phyloP scores from a whole-genome alignment of 2,113 vertebrate genomes.

The Callipepla squamata region DNA sequence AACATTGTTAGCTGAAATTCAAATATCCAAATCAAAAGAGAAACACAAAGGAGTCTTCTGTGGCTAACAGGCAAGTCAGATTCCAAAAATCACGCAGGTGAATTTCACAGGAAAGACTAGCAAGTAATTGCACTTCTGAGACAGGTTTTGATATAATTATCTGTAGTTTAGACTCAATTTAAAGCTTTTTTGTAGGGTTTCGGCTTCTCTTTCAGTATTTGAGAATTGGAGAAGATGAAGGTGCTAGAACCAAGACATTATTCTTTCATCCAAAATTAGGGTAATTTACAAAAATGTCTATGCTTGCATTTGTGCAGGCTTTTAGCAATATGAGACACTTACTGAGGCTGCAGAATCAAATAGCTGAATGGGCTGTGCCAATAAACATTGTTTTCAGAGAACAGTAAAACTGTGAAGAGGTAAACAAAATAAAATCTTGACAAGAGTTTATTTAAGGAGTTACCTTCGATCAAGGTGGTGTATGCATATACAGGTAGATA shows the following conservation, averaged over 20 bases:
- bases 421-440: too few relatives aligned
- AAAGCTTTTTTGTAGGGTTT: neutral
- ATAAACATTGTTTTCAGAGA: neutral
- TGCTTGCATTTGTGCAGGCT: rapidly evolving
- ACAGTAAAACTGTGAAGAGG: neutral
- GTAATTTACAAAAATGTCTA: neutral
- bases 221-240: neutral
- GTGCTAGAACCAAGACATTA: neutral
- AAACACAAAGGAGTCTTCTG: neutral
- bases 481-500: rapidly evolving
- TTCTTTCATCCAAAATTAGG: neutral
- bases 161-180: neutral
- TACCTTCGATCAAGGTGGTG: neutral
- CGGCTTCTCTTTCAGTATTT: neutral
- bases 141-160: neutral
- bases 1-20: neutral
- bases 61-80: neutral
- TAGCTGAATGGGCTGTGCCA: neutral
- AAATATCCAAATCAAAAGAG: neutral
- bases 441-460: neutral
- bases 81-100: neutral
- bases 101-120: neutral
- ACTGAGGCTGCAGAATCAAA: neutral
- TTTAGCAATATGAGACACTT: neutral
- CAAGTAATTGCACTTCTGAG: neutral